These are phyloP conservation scores for Silvanus unidentatus DNA, from an alignment of 2,888 invertebrate species.

Conservation along the genomic window DNA sequence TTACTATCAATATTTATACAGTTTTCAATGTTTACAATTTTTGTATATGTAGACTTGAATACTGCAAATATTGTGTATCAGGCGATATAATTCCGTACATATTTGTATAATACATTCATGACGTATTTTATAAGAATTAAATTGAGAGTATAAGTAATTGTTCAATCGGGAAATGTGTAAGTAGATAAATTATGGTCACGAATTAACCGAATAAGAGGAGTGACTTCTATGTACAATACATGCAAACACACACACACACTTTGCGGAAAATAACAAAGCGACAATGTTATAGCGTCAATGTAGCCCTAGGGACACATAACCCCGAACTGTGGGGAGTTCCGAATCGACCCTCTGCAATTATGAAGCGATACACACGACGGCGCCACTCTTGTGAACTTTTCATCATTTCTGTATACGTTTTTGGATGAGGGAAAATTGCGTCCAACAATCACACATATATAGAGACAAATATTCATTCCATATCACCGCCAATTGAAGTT, in stretches of 20 bases:
- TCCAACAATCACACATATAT: background rate
- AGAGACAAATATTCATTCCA: slow-evolving; percentile 10
- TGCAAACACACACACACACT: background rate
- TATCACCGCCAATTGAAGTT: slow-evolving; percentile 12
- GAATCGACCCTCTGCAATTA: slow-evolving; percentile 40
- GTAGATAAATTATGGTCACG: too few relatives aligned
- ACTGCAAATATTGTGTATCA: too few relatives aligned
- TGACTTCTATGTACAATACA: too few relatives aligned
- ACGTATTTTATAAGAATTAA: too few relatives aligned
- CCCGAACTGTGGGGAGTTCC: slow-evolving; percentile 39
- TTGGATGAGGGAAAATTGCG: background rate
- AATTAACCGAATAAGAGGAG: background rate
- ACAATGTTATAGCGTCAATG: slow-evolving; percentile 46
- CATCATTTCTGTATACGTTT: slow-evolving; percentile 9
- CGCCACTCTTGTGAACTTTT: slow-evolving; percentile 19
- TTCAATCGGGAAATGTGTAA: too few relatives aligned
- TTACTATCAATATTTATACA: too few relatives aligned
- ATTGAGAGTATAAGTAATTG: too few relatives aligned
- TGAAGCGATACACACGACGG: slow-evolving; percentile 33
- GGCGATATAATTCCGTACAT: too few relatives aligned
- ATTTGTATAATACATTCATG: too few relatives aligned
- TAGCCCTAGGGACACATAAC: slow-evolving; percentile 45
- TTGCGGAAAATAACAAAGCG: slow-evolving; percentile 35
- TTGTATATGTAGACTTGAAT: too few relatives aligned
- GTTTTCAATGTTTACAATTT: too few relatives aligned